These are phyloP conservation scores for Synergus gifuensis DNA, from an alignment of 2,888 invertebrate species.

Conservation along the genomic window DNA sequence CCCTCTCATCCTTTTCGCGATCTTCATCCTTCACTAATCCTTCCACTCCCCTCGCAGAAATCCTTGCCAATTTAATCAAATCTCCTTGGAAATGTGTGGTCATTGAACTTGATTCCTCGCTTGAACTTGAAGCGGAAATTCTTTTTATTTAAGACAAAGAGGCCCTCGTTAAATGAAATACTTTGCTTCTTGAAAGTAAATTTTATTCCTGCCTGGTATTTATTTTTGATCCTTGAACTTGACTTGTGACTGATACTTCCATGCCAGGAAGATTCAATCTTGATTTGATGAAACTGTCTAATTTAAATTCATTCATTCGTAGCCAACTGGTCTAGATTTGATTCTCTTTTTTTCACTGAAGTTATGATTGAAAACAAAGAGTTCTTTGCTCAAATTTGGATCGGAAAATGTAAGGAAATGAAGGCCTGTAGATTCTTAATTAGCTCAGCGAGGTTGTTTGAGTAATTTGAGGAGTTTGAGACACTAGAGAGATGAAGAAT, in stretches of 20 bases:
- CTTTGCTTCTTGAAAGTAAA: no score
- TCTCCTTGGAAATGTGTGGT: background rate
- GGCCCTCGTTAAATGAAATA: no score
- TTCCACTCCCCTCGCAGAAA: background rate
- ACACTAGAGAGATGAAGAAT: background rate
- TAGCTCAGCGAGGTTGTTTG: no score
- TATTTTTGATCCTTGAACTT: background rate
- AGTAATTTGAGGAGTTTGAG: background rate
- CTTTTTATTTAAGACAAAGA: slow-evolving; percentile 1
- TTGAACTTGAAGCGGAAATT: slow-evolving; percentile 17
- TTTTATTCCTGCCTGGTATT: no score
- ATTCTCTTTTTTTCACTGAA: no score
- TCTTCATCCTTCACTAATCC: slow-evolving; percentile 49
- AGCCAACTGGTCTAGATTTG: no score
- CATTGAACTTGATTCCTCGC: slow-evolving; percentile 5
- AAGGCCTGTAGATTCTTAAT: no score
- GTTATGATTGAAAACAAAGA: no score
- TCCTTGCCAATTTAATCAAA: slow-evolving; percentile 15
- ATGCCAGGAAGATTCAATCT: background rate
- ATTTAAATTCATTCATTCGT: background rate
- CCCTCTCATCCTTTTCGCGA: slow-evolving; percentile 24
- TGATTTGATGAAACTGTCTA: background rate
- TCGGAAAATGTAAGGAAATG: no score
- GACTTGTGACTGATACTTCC: background rate
- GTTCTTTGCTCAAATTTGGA: no score